Evolutionary conservation across 2,113 vertebrate genomes (phyloP).

Genomic region (Patagioenas fasciata): DNA sequence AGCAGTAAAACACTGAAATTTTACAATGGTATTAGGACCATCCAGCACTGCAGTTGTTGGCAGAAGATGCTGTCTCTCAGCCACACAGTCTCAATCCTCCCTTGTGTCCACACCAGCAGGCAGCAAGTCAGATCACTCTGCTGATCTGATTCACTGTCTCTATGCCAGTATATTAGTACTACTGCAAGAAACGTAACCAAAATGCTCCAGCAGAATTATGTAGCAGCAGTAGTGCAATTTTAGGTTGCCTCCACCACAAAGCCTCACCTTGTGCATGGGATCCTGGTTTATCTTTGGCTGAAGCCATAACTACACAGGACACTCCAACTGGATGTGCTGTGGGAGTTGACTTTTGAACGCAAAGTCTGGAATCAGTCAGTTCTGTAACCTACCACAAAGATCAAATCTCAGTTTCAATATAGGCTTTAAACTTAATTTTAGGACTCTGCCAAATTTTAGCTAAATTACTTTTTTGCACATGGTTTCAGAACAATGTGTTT

Average conservation of each 20-base stretch:
- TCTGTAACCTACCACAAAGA: neutral
- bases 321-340: rapidly evolving
- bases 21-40: neutral
- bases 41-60: rapidly evolving
- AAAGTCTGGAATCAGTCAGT: neutral
- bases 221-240: neutral
- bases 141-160: neutral
- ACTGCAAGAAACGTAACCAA: rapidly evolving
- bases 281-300: neutral
- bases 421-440: neutral
- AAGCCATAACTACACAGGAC: neutral
- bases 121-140: neutral
- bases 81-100: neutral
- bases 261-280: neutral
- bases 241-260: neutral
- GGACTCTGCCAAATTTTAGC: neutral
- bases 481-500: neutral
- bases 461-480: neutral
- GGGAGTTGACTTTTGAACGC: neutral
- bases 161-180: neutral
- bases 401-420: neutral
- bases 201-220: neutral
- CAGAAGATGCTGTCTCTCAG: neutral
- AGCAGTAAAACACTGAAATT: neutral
- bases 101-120: neutral